phyloP scores from a whole-genome alignment of 1,140 invertebrate genomes.

The Fopius arisanus region DNA sequence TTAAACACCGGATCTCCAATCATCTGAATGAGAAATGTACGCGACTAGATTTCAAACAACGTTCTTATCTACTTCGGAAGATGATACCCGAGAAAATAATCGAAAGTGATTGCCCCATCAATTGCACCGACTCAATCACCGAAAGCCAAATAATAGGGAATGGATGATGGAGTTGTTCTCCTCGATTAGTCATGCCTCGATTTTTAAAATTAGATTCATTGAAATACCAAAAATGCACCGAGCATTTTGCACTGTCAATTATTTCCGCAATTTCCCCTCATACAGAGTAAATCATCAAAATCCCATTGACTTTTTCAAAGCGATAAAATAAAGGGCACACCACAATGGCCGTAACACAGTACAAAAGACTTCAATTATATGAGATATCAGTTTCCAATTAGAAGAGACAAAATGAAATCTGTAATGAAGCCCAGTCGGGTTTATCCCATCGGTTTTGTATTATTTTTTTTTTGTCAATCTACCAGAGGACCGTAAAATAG shows the following conservation, averaged over 20 bases:
- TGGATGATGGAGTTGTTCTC: neutral
- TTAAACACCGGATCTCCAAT: neutral
- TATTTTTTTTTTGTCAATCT: constrained; percentile 22
- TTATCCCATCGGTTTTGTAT: neutral
- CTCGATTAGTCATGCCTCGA: neutral
- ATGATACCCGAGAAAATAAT: neutral
- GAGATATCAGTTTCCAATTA: constrained; percentile 26
- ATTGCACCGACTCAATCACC: neutral
- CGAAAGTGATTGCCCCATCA: neutral
- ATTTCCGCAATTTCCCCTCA: too few relatives aligned
- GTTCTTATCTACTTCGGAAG: neutral
- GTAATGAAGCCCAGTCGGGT: constrained; percentile 10
- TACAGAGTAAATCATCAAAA: neutral
- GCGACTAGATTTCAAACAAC: constrained; percentile 13
- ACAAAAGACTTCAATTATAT: constrained; percentile 12
- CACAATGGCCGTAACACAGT: neutral
- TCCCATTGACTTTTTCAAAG: neutral
- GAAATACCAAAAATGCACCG: too few relatives aligned
- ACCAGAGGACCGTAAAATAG: constrained; percentile 29
- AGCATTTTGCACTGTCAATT: too few relatives aligned
- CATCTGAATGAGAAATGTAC: constrained; percentile 3
- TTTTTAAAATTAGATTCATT: too few relatives aligned
- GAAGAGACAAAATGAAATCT: constrained; percentile 24
- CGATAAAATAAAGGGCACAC: neutral
- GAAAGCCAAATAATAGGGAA: neutral